Evolutionary conservation across 2,888 invertebrate species (phyloP).

Genomic region (Noctuana brunneofusca): DNA sequence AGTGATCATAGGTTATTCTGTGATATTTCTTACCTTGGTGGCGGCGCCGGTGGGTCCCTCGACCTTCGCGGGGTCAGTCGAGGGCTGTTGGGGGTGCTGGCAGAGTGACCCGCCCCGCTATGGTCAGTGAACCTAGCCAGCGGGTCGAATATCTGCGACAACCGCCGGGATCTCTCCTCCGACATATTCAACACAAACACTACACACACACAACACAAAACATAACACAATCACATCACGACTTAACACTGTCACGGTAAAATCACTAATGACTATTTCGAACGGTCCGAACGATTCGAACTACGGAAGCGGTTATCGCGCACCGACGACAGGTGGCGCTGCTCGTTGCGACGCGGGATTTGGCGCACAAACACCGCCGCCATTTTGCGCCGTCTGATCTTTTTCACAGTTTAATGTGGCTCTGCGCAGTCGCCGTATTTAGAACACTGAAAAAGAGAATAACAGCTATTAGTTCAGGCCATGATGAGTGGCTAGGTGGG

Average conservation of each 20-base stretch:
- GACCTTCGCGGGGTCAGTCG: conserved; percentile 84
- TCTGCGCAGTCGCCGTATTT: conserved; percentile 57
- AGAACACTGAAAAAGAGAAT: conserved; percentile 74
- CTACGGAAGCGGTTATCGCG: conserved; percentile 57
- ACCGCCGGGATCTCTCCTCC: conserved; percentile 87
- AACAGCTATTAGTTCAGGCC: conserved; percentile 56
- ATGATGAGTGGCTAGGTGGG: conserved; percentile 50
- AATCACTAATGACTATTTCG: conserved; percentile 71
- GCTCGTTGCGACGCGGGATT: conserved; percentile 54
- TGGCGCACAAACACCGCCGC: conserved; percentile 69
- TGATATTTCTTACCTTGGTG: conserved; percentile 66
- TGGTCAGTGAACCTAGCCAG: conserved; percentile 88
- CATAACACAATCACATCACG: conserved; percentile 67
- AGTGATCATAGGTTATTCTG: not conserved
- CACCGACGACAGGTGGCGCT: conserved; percentile 64
- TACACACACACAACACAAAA: conserved; percentile 59
- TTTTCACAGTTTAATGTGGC: conserved; percentile 70
- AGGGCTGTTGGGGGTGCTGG: conserved; percentile 89
- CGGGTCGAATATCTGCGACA: conserved; percentile 93
- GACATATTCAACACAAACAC: conserved; percentile 76
- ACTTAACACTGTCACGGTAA: conserved; percentile 63
- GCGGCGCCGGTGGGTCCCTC: conserved; percentile 75
- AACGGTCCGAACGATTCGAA: conserved; percentile 67
- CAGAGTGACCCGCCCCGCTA: conserved; percentile 79
- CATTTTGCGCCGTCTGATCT: conserved; percentile 68